Percentiles rank a stretch among this genome's conserved stretches.
Evolutionary conservation across 2,888 invertebrate genomes (phyloP).

Genomic region (Tanytarsus gracilentus): DNA sequence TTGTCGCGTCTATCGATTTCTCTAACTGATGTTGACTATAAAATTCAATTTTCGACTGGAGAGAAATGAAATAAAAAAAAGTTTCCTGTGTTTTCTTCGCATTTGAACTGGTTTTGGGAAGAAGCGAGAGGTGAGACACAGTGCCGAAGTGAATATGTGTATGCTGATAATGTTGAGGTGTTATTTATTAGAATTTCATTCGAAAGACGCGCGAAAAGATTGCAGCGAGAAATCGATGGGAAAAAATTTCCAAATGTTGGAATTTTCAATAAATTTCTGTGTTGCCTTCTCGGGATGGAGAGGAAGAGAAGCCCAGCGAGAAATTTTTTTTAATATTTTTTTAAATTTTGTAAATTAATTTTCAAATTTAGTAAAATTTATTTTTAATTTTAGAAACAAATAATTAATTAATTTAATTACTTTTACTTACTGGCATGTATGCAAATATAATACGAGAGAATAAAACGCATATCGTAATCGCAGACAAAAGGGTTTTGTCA

Average conservation of each 20-base stretch:
- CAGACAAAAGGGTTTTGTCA: constrained; percentile 28
- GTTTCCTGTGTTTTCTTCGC: neutral
- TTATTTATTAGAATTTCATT: constrained; percentile 26
- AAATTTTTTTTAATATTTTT: too few species aligned
- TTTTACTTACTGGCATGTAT: neutral
- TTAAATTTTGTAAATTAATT: too few species aligned
- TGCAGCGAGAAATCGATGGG: constrained; percentile 10
- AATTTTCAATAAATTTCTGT: constrained; percentile 12
- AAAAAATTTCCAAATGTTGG: constrained; percentile 21
- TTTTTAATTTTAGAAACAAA: too few species aligned
- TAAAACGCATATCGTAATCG: constrained; percentile 22
- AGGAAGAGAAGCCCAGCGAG: too few species aligned
- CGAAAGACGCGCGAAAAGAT: neutral
- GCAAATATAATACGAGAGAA: constrained; percentile 1
- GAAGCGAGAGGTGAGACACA: too few species aligned
- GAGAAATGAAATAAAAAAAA: too few species aligned
- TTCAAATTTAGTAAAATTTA: too few species aligned
- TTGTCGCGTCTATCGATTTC: too few species aligned
- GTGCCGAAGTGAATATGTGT: too few species aligned
- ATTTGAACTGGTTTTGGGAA: constrained; percentile 20
- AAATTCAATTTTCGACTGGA: too few species aligned
- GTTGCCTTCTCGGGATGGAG: neutral
- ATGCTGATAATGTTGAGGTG: constrained; percentile 23
- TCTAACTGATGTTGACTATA: too few species aligned
- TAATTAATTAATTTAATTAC: too few species aligned